Percentiles rank a stretch among this genome's conserved stretches.
Conservation (phyloP, 53 echinoderm and acorn worm species). For the Hippasteria phrygiana region DNA sequence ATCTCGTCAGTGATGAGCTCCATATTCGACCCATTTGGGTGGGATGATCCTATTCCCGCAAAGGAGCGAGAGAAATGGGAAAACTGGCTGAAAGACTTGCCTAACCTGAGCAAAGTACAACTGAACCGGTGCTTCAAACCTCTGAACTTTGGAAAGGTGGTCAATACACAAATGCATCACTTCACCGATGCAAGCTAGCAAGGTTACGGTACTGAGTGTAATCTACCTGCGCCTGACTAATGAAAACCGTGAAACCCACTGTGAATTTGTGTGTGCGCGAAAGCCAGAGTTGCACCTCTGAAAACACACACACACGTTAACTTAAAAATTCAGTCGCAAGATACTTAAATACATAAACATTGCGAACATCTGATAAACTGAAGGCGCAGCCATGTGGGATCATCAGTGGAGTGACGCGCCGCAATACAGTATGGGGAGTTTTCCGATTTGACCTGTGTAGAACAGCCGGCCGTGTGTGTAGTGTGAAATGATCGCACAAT, state of each 20-base stretch:
- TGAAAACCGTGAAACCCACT: slow-evolving; percentile 14
- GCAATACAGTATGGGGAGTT: too few relatives aligned
- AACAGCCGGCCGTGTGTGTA: too few relatives aligned
- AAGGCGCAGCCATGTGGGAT: too few relatives aligned
- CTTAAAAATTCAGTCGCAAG: too few relatives aligned
- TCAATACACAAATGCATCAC: slow-evolving; percentile 65
- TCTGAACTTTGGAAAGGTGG: slow-evolving; percentile 22
- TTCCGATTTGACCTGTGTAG: too few relatives aligned
- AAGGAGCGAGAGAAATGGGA: slow-evolving; percentile 69
- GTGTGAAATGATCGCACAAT: too few relatives aligned
- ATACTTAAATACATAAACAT: too few relatives aligned
- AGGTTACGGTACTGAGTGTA: slow-evolving; percentile 71
- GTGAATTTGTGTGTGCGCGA: slow-evolving; percentile 62
- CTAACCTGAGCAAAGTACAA: slow-evolving; percentile 27
- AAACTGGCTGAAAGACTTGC: slow-evolving; percentile 65
- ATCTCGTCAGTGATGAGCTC: slow-evolving; percentile 61
- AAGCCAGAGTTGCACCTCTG: slow-evolving; percentile 71
- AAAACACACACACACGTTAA: slow-evolving; percentile 51
- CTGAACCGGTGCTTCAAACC: slow-evolving; percentile 71
- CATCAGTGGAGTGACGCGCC: too few relatives aligned
- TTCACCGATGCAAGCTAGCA: slow-evolving; percentile 75
- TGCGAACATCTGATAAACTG: too few relatives aligned
- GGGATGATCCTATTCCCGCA: slow-evolving; percentile 63
- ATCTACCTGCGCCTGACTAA: slow-evolving; percentile 57
- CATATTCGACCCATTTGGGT: slow-evolving; percentile 72